Base-by-base conservation (phyloP, 1,140 invertebrate genomes). In the Drosophila tsacasi region DNA sequence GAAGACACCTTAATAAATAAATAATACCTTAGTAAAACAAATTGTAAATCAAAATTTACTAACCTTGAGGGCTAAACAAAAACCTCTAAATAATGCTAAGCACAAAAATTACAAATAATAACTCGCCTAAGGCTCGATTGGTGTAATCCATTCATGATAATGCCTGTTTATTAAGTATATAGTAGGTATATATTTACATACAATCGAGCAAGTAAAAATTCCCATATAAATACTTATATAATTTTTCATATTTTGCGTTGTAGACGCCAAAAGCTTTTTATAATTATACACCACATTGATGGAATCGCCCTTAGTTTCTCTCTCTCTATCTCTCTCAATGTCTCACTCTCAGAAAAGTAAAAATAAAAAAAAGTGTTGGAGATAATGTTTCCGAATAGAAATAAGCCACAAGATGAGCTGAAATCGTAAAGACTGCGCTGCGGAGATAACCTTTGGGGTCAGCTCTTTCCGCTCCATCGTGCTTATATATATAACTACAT, bases 401-500 rank as follows among this genome's bases (percentile, higher is more conserved):
- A 69, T 52, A 58, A 69, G 37, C 30, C 13, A 47, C 49, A 13
- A 35, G 35, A 49, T 40, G 72, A 63, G 40, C 69, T 61, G 49
- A 63, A 62, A 75, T 73, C 68, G 71, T 50, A n/a, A 49, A 60
- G 54, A 76, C 62, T 72, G 66, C 21, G 19, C 32, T 23, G 35
- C 40, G n/a, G 15, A 15, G 69, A 73, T 73, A 73, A 72, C 69
- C 69, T 35, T 73, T 37, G 13, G 69, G 69, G 54, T 73, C 69
- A 72, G 23, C 19, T 52, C 27, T 66, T 42, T 27, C 21, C 27
- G 27, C 39, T 40, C 32, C 54, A 32, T 12, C 10, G 30, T 32
- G 30, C n/a, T n/a, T 32, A 10, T 32, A 49, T 23, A 47, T 47
- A 44, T 5, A 47, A 23, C 13, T 47, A 23, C 2, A 47, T 47